phyloP scores from a whole-genome alignment of 1,140 invertebrate genomes.

The Brachionus rotundiformis region DNA sequence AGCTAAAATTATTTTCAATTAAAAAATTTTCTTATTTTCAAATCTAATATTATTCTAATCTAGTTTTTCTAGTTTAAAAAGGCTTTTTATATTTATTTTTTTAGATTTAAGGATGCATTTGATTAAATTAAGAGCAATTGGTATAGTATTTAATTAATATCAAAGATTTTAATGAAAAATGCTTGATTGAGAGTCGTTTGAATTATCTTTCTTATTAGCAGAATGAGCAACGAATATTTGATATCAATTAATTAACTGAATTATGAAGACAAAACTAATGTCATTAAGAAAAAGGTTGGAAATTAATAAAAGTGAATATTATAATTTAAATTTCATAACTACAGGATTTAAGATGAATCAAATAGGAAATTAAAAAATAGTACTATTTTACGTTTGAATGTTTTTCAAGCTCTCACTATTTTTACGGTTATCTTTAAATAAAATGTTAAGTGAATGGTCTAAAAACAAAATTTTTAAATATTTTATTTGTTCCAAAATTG shows the following conservation, averaged over 20 bases:
- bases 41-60: too few relatives aligned
- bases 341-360: not conserved
- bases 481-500: not conserved
- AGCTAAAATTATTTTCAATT: too few relatives aligned
- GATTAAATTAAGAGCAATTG: too few relatives aligned
- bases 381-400: not conserved
- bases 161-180: too few relatives aligned
- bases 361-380: not conserved
- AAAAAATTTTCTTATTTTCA: too few relatives aligned
- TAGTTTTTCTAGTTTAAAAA: too few relatives aligned
- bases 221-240: too few relatives aligned
- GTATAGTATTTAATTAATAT: too few relatives aligned
- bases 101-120: too few relatives aligned
- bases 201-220: too few relatives aligned
- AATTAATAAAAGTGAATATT: not conserved
- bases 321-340: slow-evolving; percentile 17
- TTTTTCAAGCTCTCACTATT: not conserved
- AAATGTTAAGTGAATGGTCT: not conserved
- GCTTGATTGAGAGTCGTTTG: too few relatives aligned
- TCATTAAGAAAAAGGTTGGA: not conserved
- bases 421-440: not conserved
- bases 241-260: not conserved
- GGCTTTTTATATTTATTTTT: too few relatives aligned
- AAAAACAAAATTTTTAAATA: not conserved
- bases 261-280: not conserved